Conservation (phyloP, 2,888 invertebrate species). For the Tanytarsus gracilentus region DNA sequence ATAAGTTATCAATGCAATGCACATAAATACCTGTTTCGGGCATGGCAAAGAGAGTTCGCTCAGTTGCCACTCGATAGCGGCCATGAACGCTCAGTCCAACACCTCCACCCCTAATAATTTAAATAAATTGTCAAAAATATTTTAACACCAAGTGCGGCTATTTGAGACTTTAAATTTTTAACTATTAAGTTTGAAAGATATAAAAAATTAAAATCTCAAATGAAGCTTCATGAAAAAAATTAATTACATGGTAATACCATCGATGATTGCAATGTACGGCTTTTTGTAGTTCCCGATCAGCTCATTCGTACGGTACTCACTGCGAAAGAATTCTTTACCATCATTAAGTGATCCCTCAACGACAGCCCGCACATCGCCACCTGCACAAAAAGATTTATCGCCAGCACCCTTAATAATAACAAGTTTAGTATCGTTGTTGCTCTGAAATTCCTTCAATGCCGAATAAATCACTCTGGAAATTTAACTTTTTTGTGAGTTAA, state of each 20-base stretch:
- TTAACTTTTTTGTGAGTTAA: not conserved
- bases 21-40: constrained; percentile 71
- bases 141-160: not conserved
- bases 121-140: not conserved
- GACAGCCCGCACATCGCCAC: constrained; percentile 61
- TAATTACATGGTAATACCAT: constrained; percentile 53
- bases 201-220: too few species aligned
- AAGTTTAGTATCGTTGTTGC: constrained; percentile 41
- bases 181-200: too few species aligned
- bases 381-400: constrained; percentile 75
- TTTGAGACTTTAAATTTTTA: too few species aligned
- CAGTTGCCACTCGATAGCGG: constrained; percentile 85
- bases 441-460: constrained; percentile 36
- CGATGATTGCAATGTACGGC: constrained; percentile 54
- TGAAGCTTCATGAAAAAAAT: not conserved
- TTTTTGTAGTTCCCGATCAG: constrained; percentile 47
- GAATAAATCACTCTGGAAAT: constrained; percentile 9
- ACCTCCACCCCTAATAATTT: constrained; percentile 63
- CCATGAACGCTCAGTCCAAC: constrained; percentile 94
- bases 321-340: constrained; percentile 67
- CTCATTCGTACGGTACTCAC: constrained; percentile 57
- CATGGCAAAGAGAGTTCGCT: constrained; percentile 89
- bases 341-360: constrained; percentile 45
- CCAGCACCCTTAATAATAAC: constrained; percentile 53
- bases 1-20: too few species aligned